Base-by-base conservation (phyloP, 2,888 invertebrate genomes). In the Caenorhabditis japonica region DNA sequence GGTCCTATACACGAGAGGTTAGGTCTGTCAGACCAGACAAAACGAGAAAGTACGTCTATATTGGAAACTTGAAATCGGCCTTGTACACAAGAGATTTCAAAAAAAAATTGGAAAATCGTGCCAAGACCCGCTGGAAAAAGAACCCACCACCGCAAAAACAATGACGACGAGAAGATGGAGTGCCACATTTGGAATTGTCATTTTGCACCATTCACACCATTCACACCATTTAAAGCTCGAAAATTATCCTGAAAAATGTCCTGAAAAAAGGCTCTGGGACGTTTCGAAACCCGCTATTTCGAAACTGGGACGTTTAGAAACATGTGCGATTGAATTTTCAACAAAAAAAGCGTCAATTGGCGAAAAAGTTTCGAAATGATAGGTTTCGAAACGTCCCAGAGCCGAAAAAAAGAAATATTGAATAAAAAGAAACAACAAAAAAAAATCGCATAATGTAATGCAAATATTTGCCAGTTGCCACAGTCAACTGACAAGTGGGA, bases 101-200 rank as follows among this genome's bases (percentile, higher is more conserved):
- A n/a, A n/a, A n/a, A n/a, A n/a, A n/a, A n/a, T n/a, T n/a, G n/a
- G n/a, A n/a, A n/a, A n/a, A n/a, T n/a, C n/a, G n/a, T n/a, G n/a
- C n/a, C n/a, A n/a, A n/a, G n/a, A n/a, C n/a, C n/a, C n/a, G n/a
- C n/a, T n/a, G n/a, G 15, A 27, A 38, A 39, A 21, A n/a, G 34
- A 34, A 56, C 76, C 74, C 34, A 82, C 81, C 21, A 75, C 49
- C 10, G 62, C 44, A 36, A 82, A 83, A 10, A 76, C 23, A 5
- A 59, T 34, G 17, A 79, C 69, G 10, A 68, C 70, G 19, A 83
- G 34, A 33, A 79, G 52, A 62, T 80, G 79, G 12, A 80, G 66
- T 5, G 51, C 70, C 12, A 82, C 56, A 55, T 80, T 79, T 58
- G 80, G 79, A 30, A 79, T 10, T 8, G 75, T 76, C 77, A 83